phyloP scores from a whole-genome alignment of 1,140 invertebrate genomes.

The Ctenoplectra terminalis region DNA sequence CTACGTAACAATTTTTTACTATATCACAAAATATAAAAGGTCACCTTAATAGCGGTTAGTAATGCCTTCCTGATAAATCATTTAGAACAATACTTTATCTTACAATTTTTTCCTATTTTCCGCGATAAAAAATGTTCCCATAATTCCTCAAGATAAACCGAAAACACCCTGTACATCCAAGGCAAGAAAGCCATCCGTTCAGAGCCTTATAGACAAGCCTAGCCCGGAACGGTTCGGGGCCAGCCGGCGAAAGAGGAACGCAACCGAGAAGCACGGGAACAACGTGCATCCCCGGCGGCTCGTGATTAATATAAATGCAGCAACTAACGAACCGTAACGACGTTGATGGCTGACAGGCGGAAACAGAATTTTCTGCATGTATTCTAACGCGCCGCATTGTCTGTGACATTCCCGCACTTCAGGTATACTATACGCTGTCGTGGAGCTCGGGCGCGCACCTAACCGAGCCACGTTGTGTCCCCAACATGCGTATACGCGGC shows the following conservation, averaged over 20 bases:
- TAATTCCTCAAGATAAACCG: no score
- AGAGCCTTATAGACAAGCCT: neutral
- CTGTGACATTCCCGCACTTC: conserved; percentile 53
- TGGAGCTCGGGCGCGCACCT: conserved; percentile 38
- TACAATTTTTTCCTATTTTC: no score
- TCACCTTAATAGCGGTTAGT: no score
- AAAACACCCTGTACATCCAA: no score
- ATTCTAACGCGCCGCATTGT: conserved; percentile 64
- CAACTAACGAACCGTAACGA: conserved; percentile 66
- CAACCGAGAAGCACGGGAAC: neutral
- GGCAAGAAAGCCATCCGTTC: neutral
- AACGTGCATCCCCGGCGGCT: conserved; percentile 30
- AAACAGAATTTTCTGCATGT: conserved; percentile 68
- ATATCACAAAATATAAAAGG: no score
- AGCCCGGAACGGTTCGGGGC: neutral
- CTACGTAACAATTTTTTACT: no score
- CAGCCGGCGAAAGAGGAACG: neutral
- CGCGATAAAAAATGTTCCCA: no score
- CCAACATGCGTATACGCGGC: conserved; percentile 64
- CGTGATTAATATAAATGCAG: conserved; percentile 58
- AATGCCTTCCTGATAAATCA: no score
- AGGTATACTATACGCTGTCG: no score
- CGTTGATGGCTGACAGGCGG: conserved; percentile 64
- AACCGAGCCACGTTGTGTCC: conserved; percentile 55
- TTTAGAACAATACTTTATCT: no score